Evolutionary conservation across 2,113 vertebrate species (phyloP).

Genomic region (Osmerus mordax): DNA sequence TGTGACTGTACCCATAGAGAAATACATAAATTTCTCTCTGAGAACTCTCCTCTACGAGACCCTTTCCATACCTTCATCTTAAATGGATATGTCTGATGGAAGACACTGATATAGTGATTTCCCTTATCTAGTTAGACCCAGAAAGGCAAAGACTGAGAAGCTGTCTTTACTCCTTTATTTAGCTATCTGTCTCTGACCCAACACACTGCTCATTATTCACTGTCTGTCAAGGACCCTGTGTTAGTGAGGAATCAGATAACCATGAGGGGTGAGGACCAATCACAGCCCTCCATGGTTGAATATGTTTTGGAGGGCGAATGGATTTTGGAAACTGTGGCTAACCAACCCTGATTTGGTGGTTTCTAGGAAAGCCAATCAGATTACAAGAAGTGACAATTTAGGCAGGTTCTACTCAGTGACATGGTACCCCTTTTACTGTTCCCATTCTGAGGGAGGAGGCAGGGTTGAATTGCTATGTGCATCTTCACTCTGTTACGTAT

Average conservation of each 20-base stretch:
- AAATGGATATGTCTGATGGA: constrained; percentile 85
- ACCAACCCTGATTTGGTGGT: neutral
- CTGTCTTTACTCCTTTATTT: constrained; percentile 80
- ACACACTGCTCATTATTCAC: constrained; percentile 37
- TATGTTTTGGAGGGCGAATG: neutral
- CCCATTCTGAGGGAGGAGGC: no score
- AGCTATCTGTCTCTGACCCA: constrained; percentile 74
- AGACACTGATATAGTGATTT: constrained; percentile 83
- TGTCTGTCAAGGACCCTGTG: constrained; percentile 75
- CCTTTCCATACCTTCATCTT: constrained; percentile 80
- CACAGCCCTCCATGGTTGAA: constrained; percentile 43
- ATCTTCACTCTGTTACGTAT: no score
- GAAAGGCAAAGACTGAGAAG: constrained; percentile 59
- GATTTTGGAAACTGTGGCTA: neutral
- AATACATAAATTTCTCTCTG: neutral
- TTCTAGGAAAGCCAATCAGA: no score
- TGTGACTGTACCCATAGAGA: constrained; percentile 1
- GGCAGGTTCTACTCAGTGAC: no score
- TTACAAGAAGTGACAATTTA: no score
- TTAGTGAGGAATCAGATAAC: constrained; percentile 35
- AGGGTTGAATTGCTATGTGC: no score
- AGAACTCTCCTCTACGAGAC: constrained; percentile 55
- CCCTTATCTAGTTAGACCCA: constrained; percentile 77
- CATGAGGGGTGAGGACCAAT: constrained; percentile 80
- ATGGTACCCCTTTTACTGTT: no score